Percentiles rank a stretch among this genome's conserved stretches.
Conservation (phyloP, 2,888 invertebrate genomes). For the Seira ritae region DNA sequence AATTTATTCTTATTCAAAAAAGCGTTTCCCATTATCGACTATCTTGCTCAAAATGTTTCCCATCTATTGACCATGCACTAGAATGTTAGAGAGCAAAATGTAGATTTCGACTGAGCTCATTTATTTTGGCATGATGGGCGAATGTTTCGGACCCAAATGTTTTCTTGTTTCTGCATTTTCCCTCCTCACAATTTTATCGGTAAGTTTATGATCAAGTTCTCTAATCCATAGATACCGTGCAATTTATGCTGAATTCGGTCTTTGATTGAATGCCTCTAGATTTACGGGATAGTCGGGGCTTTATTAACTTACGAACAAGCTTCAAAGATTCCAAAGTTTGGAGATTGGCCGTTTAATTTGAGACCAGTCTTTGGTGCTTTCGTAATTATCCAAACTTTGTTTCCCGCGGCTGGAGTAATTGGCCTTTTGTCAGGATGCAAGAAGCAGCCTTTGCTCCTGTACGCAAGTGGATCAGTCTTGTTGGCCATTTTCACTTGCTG, state of each 20-base stretch:
- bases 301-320: conserved; percentile 32
- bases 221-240: not conserved
- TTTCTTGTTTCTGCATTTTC: conserved; percentile 35
- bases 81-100: no score
- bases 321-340: conserved; percentile 13
- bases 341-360: conserved; percentile 55
- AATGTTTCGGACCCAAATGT: conserved; percentile 35
- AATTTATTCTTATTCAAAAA: no score
- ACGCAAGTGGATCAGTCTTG: conserved; percentile 44
- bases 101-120: no score
- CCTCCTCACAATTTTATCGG: conserved; percentile 37
- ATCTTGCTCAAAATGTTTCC: no score
- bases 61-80: no score
- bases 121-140: conserved; percentile 6
- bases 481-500: conserved; percentile 43
- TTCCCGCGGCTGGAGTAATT: conserved; percentile 29
- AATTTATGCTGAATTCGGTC: not conserved
- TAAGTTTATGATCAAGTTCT: not conserved
- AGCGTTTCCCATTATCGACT: no score
- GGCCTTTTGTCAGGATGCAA: conserved; percentile 25
- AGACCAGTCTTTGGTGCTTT: conserved; percentile 25
- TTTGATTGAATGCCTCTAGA: conserved; percentile 8
- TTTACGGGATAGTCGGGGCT: conserved; percentile 44
- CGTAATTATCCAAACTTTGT: conserved; percentile 27
- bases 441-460: conserved; percentile 27